These are phyloP conservation scores for Onychostoma macrolepis DNA, from an alignment of 2,113 vertebrate species.

Conservation along the genomic window DNA sequence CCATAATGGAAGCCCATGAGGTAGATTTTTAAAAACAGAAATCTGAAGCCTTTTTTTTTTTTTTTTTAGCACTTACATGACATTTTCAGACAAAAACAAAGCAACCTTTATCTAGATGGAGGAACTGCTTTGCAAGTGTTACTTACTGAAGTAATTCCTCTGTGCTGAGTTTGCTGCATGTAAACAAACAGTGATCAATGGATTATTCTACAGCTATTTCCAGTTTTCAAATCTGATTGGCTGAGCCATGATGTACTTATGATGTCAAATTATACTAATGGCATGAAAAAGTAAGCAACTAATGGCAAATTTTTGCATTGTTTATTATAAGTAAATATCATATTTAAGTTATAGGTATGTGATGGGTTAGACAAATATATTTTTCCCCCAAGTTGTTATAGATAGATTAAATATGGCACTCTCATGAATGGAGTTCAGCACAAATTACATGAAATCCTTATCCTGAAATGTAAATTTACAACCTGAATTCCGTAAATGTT, in stretches of 20 bases:
- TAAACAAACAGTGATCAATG: neutral
- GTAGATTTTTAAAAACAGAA: neutral
- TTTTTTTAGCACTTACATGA: neutral
- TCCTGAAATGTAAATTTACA: too few species aligned
- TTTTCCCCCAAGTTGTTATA: too few species aligned
- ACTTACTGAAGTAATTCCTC: neutral
- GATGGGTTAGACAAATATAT: too few species aligned
- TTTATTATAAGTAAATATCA: too few species aligned
- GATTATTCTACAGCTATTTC: neutral
- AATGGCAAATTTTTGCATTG: too few species aligned
- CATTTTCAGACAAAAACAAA: neutral
- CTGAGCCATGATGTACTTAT: neutral
- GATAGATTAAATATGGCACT: too few species aligned
- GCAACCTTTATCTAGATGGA: neutral
- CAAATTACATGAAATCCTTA: too few species aligned
- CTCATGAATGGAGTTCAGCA: too few species aligned
- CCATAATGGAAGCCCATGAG: neutral
- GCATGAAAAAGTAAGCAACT: too few species aligned
- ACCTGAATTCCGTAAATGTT: too few species aligned
- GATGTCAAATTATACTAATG: neutral
- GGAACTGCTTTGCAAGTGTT: neutral
- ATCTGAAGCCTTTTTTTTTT: neutral
- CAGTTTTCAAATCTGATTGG: neutral
- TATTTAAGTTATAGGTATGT: too few species aligned
- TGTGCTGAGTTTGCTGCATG: neutral